Conservation (phyloP, 2,888 invertebrate species). For the Caenorhabditis plicata region DNA sequence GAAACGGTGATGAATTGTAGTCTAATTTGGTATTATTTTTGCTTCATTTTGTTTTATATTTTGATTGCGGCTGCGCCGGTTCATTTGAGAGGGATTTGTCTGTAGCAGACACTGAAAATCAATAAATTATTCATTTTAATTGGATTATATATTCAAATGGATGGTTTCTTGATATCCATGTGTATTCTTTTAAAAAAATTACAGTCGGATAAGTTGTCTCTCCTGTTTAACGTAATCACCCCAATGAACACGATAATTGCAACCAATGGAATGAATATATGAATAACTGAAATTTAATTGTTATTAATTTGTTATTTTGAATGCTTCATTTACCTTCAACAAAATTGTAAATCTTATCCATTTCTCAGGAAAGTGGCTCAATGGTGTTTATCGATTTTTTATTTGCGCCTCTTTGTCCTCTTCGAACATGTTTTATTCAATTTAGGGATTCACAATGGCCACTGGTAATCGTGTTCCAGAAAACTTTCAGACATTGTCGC, state of each 20-base stretch:
- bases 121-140: too few species aligned
- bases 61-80: slow-evolving; percentile 5
- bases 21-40: slow-evolving; percentile 5
- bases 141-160: too few species aligned
- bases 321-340: slow-evolving; percentile 40
- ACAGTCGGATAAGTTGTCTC: too few species aligned
- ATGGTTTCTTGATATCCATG: too few species aligned
- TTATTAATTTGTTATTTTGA: background rate
- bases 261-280: slow-evolving; percentile 55
- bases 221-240: too few species aligned
- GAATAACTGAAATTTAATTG: slow-evolving; percentile 42
- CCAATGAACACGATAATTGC: slow-evolving; percentile 46
- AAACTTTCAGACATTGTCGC: slow-evolving; percentile 42
- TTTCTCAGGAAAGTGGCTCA: slow-evolving; percentile 5
- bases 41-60: slow-evolving; percentile 5
- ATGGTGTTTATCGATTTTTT: background rate
- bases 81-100: slow-evolving; percentile 4
- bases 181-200: too few species aligned
- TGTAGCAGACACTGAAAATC: too few species aligned
- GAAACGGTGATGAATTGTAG: slow-evolving; percentile 7
- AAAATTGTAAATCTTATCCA: slow-evolving; percentile 45
- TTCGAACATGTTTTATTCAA: background rate
- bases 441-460: slow-evolving; percentile 42
- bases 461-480: slow-evolving; percentile 54
- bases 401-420: background rate